These are phyloP conservation scores for Elephantulus edwardii DNA, from an alignment of 2,113 vertebrate species.

Conservation along the genomic window DNA sequence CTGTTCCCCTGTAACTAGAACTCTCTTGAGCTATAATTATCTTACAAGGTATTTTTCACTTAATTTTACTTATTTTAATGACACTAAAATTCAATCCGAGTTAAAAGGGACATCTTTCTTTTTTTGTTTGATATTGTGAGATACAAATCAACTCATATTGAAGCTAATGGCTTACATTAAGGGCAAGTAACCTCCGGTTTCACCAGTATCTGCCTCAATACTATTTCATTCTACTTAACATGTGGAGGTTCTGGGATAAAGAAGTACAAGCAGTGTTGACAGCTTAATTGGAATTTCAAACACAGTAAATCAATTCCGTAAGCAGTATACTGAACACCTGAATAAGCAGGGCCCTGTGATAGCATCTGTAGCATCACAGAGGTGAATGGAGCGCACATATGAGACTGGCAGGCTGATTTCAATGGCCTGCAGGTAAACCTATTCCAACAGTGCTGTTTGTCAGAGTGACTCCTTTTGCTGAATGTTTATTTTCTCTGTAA, in stretches of 20 bases:
- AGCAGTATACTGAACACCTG: not conserved
- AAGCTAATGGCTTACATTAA: not conserved
- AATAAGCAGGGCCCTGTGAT: not conserved
- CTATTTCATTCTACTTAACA: not conserved
- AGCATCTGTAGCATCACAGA: not conserved
- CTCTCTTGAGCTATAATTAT: not conserved
- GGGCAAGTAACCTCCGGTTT: not conserved
- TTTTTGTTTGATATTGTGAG: not conserved
- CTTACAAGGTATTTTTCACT: not conserved
- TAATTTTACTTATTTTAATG: not conserved
- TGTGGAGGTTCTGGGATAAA: not conserved
- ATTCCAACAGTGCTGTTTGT: not conserved
- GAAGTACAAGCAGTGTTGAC: not conserved
- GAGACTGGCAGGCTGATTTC: not conserved
- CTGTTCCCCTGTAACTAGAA: no score
- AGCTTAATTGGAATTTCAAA: slow-evolving; percentile 25
- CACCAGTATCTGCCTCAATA: not conserved
- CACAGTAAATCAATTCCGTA: not conserved
- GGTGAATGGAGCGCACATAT: not conserved
- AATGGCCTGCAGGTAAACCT: not conserved
- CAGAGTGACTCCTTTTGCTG: not conserved
- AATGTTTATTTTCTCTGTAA: not conserved
- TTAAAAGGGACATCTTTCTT: not conserved
- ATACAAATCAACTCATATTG: not conserved
- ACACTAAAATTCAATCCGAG: not conserved